phyloP scores from a whole-genome alignment of 2,888 invertebrate species.

The Drosophila aldrichi region DNA sequence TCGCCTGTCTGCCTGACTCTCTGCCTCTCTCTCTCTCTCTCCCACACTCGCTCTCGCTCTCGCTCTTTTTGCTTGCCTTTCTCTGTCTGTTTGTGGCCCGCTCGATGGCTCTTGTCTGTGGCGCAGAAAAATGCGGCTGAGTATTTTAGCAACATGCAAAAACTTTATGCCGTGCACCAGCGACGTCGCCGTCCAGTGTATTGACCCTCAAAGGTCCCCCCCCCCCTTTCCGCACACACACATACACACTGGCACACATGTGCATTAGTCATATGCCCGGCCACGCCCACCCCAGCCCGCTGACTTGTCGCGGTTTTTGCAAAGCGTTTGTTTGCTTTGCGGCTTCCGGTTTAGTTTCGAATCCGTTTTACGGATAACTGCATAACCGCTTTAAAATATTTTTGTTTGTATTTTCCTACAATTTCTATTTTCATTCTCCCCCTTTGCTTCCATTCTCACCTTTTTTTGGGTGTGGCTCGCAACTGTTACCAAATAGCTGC shows the following conservation, averaged over 20 bases:
- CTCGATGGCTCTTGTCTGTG: slow-evolving; percentile 50
- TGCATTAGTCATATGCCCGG: slow-evolving; percentile 47
- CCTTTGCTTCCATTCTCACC: too few relatives aligned
- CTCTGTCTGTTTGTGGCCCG: slow-evolving; percentile 36
- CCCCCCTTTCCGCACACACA: slow-evolving; percentile 4
- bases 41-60: slow-evolving; percentile 1
- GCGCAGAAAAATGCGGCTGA: slow-evolving; percentile 71
- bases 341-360: slow-evolving; percentile 75
- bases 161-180: slow-evolving; percentile 73
- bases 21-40: slow-evolving; percentile 15
- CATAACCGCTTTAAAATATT: slow-evolving; percentile 68
- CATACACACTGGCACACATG: background rate
- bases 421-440: background rate
- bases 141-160: slow-evolving; percentile 74
- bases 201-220: slow-evolving; percentile 64
- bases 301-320: slow-evolving; percentile 74
- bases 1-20: slow-evolving; percentile 14
- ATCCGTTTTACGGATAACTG: slow-evolving; percentile 68
- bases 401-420: slow-evolving; percentile 26
- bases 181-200: slow-evolving; percentile 68
- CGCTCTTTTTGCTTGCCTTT: slow-evolving; percentile 9
- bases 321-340: slow-evolving; percentile 78
- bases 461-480: slow-evolving; percentile 1
- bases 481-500: slow-evolving; percentile 29
- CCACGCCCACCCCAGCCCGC: slow-evolving; percentile 19